These are phyloP conservation scores for Saguinus imperator DNA, from an alignment of 2,113 vertebrate genomes.

Conservation along the genomic window DNA sequence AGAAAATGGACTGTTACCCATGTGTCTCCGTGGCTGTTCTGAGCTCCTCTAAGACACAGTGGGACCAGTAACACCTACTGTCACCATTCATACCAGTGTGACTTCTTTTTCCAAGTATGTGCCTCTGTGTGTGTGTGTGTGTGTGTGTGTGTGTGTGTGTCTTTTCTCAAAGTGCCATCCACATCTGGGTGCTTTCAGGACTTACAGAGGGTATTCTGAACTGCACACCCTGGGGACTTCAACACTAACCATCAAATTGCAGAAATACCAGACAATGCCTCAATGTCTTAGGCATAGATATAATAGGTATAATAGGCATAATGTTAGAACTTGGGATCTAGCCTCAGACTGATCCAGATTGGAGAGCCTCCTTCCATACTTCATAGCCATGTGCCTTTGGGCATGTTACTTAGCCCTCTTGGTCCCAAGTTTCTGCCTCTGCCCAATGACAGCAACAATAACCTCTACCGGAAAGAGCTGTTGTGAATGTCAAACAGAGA, in stretches of 20 bases:
- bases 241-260: not conserved
- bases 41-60: not conserved
- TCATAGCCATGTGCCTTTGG: not conserved
- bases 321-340: not conserved
- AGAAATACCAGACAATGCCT: not conserved
- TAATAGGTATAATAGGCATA: not conserved
- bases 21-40: not conserved
- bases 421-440: not conserved
- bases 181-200: not conserved
- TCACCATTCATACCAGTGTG: not conserved
- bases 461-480: not conserved
- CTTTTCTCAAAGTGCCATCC: not conserved
- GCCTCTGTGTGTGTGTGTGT: no score
- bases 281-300: no score
- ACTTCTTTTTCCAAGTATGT: not conserved
- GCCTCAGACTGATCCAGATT: not conserved
- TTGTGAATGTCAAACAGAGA: not conserved
- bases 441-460: not conserved
- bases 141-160: not conserved
- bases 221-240: not conserved
- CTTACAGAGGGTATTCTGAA: not conserved
- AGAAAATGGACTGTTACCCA: not conserved
- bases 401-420: not conserved
- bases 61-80: not conserved
- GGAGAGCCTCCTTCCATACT: no score